These are phyloP conservation scores for Bergia sp. DNA, from an alignment of 92 coral and sea anemone genomes.

Conservation along the genomic window DNA sequence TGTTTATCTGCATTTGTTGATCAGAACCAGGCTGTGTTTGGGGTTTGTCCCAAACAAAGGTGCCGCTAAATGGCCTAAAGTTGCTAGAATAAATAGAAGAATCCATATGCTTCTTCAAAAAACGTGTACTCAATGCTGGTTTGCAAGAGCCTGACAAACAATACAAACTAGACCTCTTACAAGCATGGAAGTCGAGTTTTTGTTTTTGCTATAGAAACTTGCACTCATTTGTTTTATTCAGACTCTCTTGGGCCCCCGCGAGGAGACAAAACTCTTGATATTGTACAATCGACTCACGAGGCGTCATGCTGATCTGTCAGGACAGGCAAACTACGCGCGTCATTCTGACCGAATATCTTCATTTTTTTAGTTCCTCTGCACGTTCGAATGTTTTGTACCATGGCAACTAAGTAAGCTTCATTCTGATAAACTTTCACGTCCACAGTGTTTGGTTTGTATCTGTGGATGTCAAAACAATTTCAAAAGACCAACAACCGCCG, in stretches of 20 bases:
- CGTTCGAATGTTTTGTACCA: not conserved
- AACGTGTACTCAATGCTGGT: not conserved
- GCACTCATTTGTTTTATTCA: not conserved
- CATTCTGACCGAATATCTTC: not conserved
- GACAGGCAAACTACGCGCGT: not conserved
- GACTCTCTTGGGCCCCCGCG: not conserved
- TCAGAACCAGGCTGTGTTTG: slow-evolving; percentile 57
- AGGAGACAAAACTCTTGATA: not conserved
- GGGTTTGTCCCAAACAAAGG: slow-evolving; percentile 57
- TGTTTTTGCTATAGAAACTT: not conserved
- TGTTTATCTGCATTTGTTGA: slow-evolving; percentile 57
- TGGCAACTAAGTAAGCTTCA: not conserved
- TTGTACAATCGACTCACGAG: not conserved
- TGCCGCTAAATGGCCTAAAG: slow-evolving; percentile 65
- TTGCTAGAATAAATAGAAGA: slow-evolving; percentile 6
- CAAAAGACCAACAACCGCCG: not conserved
- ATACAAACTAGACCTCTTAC: not conserved
- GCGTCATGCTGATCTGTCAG: not conserved
- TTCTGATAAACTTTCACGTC: not conserved
- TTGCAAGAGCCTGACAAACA: not conserved
- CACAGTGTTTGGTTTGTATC: not conserved
- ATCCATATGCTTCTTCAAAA: not conserved
- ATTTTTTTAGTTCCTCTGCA: not conserved
- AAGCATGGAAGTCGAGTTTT: not conserved
- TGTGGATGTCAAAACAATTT: not conserved